These are phyloP conservation scores for Chaetodon trifasciatus DNA, from an alignment of 2,797 vertebrate species.

Conservation along the genomic window DNA sequence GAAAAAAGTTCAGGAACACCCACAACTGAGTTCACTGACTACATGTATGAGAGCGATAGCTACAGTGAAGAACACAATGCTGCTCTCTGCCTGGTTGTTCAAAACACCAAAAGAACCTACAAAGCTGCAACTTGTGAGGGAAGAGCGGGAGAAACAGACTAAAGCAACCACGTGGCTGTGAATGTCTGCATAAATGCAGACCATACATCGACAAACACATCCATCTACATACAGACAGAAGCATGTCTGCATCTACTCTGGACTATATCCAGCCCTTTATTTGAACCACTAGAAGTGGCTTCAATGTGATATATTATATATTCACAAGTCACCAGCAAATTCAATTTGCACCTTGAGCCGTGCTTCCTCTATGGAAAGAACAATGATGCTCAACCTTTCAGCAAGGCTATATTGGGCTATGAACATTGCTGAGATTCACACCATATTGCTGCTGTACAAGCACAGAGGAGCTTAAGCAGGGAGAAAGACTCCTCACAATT, in stretches of 20 bases:
- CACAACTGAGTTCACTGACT: background rate
- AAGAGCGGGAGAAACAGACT: background rate
- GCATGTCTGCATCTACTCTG: background rate
- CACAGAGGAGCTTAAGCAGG: background rate
- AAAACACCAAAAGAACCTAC: background rate
- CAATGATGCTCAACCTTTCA: background rate
- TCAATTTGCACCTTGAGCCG: background rate
- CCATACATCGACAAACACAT: too few species aligned
- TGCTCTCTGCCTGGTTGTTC: background rate
- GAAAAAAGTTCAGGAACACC: background rate
- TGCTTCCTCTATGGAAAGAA: background rate
- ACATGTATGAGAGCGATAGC: background rate
- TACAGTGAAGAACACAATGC: background rate
- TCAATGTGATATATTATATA: background rate
- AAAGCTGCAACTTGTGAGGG: background rate
- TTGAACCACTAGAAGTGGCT: background rate
- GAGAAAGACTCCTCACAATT: background rate
- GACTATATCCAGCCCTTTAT: background rate
- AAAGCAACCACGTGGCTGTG: background rate
- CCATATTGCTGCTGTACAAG: background rate
- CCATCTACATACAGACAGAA: background rate
- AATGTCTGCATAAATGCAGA: background rate
- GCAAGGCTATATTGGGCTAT: background rate
- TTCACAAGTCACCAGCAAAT: background rate
- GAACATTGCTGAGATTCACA: slow-evolving; percentile 4